Percentiles rank a stretch among this genome's conserved stretches.
phyloP scores from a whole-genome alignment of 2,797 vertebrate genomes.

The Parotocinclus haroldoi region DNA sequence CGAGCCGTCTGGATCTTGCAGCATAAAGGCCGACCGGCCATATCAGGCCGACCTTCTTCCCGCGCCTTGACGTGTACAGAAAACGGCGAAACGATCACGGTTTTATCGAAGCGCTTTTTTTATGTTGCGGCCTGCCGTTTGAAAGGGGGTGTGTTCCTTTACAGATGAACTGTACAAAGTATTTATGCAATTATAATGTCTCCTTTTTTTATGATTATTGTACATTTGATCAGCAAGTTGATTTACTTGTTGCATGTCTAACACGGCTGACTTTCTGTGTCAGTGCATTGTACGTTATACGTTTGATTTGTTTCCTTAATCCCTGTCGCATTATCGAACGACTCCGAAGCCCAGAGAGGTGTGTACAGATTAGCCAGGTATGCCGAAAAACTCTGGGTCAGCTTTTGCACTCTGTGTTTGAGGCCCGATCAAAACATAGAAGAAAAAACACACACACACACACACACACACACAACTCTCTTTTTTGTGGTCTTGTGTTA shows the following conservation, averaged over 20 bases:
- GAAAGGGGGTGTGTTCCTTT: constrained; percentile 80
- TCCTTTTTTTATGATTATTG: constrained; percentile 87
- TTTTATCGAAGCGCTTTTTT: constrained; percentile 67
- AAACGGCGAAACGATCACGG: constrained; percentile 62
- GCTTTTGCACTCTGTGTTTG: constrained; percentile 84
- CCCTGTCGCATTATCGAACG: constrained; percentile 67
- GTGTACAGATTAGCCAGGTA: constrained; percentile 85
- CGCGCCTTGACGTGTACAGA: constrained; percentile 84
- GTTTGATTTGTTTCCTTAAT: constrained; percentile 55
- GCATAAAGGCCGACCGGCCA: constrained; percentile 67
- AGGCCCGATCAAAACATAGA: constrained; percentile 38
- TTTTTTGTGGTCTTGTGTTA: constrained; percentile 91
- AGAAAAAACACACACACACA: constrained; percentile 11
- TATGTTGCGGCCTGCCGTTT: constrained; percentile 80
- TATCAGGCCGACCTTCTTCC: constrained; percentile 73
- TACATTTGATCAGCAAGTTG: constrained; percentile 95
- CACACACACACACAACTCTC: constrained; percentile 45
- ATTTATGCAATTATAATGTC: constrained; percentile 98
- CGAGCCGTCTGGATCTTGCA: constrained; percentile 64
- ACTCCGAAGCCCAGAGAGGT: constrained; percentile 76
- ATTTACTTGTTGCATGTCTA: constrained; percentile 98
- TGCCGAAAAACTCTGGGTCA: constrained; percentile 73
- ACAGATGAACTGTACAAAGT: constrained; percentile 93
- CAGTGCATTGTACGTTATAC: constrained; percentile 88
- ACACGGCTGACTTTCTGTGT: constrained; percentile 99